phyloP scores from a whole-genome alignment of 2,797 vertebrate genomes.

The Xenentodon cancila region DNA sequence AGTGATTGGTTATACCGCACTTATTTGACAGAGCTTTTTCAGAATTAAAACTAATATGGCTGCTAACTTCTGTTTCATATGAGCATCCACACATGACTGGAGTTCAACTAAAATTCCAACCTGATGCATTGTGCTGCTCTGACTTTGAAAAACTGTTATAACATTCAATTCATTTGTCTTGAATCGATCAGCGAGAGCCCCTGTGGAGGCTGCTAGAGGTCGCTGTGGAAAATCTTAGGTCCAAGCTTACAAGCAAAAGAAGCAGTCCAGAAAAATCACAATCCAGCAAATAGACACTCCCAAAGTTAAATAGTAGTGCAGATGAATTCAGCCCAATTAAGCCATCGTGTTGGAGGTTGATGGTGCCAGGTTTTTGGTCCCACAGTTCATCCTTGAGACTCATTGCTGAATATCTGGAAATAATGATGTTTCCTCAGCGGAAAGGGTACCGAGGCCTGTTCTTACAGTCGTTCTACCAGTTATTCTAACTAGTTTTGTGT shows the following conservation, averaged over 20 bases:
- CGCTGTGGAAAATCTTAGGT: slow-evolving; percentile 9
- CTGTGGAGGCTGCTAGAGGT: slow-evolving; percentile 10
- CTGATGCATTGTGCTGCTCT: neutral
- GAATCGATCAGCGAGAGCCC: slow-evolving; percentile 14
- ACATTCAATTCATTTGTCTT: slow-evolving; percentile 4
- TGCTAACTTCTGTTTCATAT: slow-evolving; percentile 49
- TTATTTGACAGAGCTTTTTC: slow-evolving; percentile 40
- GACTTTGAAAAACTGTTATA: slow-evolving; percentile 3
- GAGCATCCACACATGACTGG: slow-evolving; percentile 39
- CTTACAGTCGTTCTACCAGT: too few species aligned
- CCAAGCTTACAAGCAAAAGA: neutral
- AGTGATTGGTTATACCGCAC: slow-evolving; percentile 58
- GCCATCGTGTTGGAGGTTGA: neutral
- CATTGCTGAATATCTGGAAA: too few species aligned
- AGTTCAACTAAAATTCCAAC: neutral
- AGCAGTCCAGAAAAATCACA: too few species aligned
- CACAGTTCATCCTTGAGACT: slow-evolving; percentile 5
- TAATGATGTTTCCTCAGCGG: too few species aligned
- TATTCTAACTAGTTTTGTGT: too few species aligned
- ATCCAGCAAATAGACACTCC: neutral
- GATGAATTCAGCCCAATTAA: neutral
- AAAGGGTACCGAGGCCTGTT: too few species aligned
- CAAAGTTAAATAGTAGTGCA: neutral
- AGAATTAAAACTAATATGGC: slow-evolving; percentile 63
- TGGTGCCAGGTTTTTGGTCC: neutral